phyloP scores from a whole-genome alignment of 1,140 invertebrate genomes.

The Cherax quadricarinatus region DNA sequence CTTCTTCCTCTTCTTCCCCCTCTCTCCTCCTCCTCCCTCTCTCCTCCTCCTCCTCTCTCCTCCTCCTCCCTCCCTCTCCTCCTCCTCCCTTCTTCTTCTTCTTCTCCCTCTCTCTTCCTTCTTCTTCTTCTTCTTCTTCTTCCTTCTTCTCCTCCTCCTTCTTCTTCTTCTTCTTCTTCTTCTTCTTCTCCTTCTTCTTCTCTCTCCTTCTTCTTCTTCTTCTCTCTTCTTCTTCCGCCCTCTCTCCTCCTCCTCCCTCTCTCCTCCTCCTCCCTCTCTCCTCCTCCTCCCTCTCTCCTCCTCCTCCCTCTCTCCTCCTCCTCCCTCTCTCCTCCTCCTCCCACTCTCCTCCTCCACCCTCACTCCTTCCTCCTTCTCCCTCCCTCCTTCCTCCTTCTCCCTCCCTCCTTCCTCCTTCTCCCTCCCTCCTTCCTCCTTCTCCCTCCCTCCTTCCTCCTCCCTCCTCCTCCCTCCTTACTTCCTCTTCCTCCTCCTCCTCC shows the following conservation, averaged over 20 bases:
- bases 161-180: neutral
- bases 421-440: too few relatives aligned
- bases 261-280: neutral
- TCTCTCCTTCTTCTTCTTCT: neutral
- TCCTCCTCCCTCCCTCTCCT: neutral
- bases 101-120: neutral
- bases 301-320: neutral
- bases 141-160: neutral
- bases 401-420: too few relatives aligned
- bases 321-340: too few relatives aligned
- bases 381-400: slow-evolving; percentile 18
- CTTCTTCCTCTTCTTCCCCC: neutral
- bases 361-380: neutral
- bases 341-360: too few relatives aligned
- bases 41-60: neutral
- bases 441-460: too few relatives aligned
- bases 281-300: neutral
- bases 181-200: neutral
- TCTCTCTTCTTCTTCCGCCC: neutral
- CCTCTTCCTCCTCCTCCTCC: too few relatives aligned
- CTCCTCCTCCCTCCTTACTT: too few relatives aligned
- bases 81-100: neutral
- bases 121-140: neutral
- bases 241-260: neutral
- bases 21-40: neutral